Evolutionary conservation across 1,140 invertebrate genomes (phyloP).

Genomic region (Aphelenchoides besseyi): DNA sequence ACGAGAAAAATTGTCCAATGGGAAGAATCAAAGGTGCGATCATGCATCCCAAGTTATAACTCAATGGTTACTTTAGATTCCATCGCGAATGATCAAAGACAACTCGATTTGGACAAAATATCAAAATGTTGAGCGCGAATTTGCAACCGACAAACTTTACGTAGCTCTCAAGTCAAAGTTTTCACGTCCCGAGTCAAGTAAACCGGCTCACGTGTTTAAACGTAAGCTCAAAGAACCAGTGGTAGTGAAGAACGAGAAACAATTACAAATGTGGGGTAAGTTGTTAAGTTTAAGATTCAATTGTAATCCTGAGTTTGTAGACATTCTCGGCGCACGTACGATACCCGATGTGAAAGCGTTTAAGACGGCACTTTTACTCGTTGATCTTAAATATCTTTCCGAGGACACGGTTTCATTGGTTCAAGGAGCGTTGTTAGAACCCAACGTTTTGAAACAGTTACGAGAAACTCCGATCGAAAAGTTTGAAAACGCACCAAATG

Average conservation of each 20-base stretch:
- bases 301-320: conserved; percentile 26
- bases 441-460: conserved; percentile 20
- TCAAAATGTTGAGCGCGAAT: conserved; percentile 34
- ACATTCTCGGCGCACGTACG: conserved; percentile 44
- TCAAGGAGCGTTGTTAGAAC: conserved; percentile 23
- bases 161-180: conserved; percentile 38
- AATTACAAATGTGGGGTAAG: conserved; percentile 34
- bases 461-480: conserved; percentile 16
- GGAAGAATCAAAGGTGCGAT: conserved; percentile 18
- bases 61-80: conserved; percentile 37
- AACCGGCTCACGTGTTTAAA: conserved; percentile 21
- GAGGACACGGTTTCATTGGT: neutral
- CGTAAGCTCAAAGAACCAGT: conserved; percentile 39
- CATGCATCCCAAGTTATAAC: neutral
- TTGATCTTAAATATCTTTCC: conserved; percentile 24
- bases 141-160: conserved; percentile 41
- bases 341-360: conserved; percentile 34
- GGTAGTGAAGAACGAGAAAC: conserved; percentile 37
- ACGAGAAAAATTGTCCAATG: conserved; percentile 45
- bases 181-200: neutral
- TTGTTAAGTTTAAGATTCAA: neutral
- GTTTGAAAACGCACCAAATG: neutral
- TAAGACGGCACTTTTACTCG: conserved; percentile 32
- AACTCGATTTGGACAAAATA: conserved; percentile 37
- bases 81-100: conserved; percentile 36